Base-by-base conservation (phyloP, 2,888 invertebrate genomes). In the Epicampocera succincta region DNA sequence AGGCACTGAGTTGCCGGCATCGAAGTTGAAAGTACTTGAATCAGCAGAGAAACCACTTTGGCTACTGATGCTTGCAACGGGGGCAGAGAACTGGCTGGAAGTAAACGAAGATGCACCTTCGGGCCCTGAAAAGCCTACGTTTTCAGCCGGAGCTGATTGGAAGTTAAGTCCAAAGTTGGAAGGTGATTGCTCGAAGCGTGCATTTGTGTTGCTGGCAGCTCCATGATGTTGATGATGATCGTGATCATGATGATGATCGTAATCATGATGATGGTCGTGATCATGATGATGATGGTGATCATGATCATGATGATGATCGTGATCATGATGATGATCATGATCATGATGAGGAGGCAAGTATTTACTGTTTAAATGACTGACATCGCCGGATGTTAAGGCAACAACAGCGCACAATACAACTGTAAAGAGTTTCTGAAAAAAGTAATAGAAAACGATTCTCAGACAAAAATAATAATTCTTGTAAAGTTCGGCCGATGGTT, bases 381-480 rank as follows among this genome's bases (percentile, higher is more conserved):
- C 89, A 86, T 89, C 90, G 85, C 88, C 89, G 46, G 87, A 84
- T 58, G 85, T 87, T 81, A 87, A 82, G 80, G 88, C 87, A 81
- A 87, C 80, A 54, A 86, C 79, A 58, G 88, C 87, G 76, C 88
- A 85, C 6, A 82, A 75, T 58, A 80, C 66, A 52, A 75, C 66
- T 69, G 86, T 33, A 29, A 87, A 85, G 86, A 87, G 86, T 86
- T 89, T 89, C 89, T 89, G 86, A 63, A 86, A 87, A 38, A 15
- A 46, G 3, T 11, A 54, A 33, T 33, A 33, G 29, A 19, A 33
- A 29, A 25, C n/a, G 11, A 29, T 19, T 50, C 19, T 3, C 3
- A 12, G n/a, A n/a, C n/a, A n/a, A n/a, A n/a, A n/a, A n/a, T n/a
- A n/a, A n/a, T n/a, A n/a, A n/a, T n/a, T n/a, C n/a, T n/a, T n/a